phyloP scores from a whole-genome alignment of 2,797 vertebrate species.

The Mus minutoides region DNA sequence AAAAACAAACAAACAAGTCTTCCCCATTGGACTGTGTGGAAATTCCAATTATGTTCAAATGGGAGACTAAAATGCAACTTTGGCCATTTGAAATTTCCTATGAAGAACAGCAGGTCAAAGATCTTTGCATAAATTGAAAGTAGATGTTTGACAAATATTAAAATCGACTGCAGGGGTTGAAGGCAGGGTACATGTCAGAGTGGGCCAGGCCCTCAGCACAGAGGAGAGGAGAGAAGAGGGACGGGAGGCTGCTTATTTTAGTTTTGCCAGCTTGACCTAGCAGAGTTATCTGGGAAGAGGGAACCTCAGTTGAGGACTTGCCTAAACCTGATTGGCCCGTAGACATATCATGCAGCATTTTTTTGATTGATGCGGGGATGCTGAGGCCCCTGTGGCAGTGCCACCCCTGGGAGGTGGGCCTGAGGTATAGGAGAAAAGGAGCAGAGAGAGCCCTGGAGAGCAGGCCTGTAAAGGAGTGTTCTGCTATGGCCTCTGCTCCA shows the following conservation, averaged over 20 bases:
- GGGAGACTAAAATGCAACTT: conserved; percentile 12
- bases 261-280: background rate
- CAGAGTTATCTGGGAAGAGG: background rate
- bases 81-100: conserved; percentile 26
- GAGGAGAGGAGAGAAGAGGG: background rate
- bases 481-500: background rate
- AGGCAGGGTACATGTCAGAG: background rate
- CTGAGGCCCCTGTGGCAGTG: background rate
- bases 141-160: conserved; percentile 14
- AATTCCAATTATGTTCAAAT: conserved; percentile 49
- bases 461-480: background rate
- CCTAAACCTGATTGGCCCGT: background rate
- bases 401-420: background rate
- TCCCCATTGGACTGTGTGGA: background rate
- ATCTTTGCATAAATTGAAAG: conserved; percentile 48
- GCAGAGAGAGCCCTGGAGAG: background rate
- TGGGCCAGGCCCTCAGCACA: background rate
- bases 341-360: background rate
- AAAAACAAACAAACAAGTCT: conserved; percentile 43
- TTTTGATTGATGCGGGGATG: background rate
- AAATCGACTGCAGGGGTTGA: background rate
- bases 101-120: background rate
- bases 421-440: background rate
- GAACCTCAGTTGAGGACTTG: background rate
- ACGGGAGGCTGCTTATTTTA: background rate